A percentile compares a stretch with the other conserved stretches of the same genome.
Conservation (phyloP, 1,140 invertebrate species). For the Polyergus mexicanus region DNA sequence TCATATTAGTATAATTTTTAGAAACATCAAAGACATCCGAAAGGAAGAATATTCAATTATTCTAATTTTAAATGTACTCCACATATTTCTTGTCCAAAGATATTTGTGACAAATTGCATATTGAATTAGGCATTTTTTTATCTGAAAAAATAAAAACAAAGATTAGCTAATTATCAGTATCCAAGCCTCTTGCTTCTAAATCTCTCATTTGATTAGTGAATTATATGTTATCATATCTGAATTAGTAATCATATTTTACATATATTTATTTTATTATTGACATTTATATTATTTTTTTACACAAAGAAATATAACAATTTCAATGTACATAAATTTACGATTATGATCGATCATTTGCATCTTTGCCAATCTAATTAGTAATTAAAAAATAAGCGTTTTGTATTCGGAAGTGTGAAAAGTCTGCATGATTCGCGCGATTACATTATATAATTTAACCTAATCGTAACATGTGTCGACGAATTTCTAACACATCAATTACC, state of each 20-base stretch:
- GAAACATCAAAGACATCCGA: neutral
- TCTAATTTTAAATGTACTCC: slow-evolving; percentile 24
- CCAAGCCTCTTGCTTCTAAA: neutral
- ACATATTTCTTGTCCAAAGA: neutral
- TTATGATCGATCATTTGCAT: too few relatives aligned
- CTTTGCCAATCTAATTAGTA: neutral
- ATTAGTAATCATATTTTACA: neutral
- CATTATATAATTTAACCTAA: slow-evolving; percentile 44
- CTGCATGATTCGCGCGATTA: neutral
- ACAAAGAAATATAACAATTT: neutral
- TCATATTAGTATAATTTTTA: slow-evolving; percentile 66
- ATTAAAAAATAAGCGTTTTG: neutral
- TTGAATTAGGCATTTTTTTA: slow-evolving; percentile 36
- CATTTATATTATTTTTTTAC: neutral
- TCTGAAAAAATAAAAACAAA: slow-evolving; percentile 49
- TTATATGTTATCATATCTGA: neutral
- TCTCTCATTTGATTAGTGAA: neutral
- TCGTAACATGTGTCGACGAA: slow-evolving; percentile 5
- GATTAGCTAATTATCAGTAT: neutral
- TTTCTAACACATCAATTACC: neutral
- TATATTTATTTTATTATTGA: neutral
- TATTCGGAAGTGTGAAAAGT: neutral
- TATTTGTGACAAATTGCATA: neutral
- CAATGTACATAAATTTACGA: slow-evolving; percentile 3
- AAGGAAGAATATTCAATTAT: slow-evolving; percentile 44